A percentile compares a stretch with the other conserved stretches of the same genome.
phyloP scores from a whole-genome alignment of 1,140 invertebrate species.

The Ceratosolen fusciceps region DNA sequence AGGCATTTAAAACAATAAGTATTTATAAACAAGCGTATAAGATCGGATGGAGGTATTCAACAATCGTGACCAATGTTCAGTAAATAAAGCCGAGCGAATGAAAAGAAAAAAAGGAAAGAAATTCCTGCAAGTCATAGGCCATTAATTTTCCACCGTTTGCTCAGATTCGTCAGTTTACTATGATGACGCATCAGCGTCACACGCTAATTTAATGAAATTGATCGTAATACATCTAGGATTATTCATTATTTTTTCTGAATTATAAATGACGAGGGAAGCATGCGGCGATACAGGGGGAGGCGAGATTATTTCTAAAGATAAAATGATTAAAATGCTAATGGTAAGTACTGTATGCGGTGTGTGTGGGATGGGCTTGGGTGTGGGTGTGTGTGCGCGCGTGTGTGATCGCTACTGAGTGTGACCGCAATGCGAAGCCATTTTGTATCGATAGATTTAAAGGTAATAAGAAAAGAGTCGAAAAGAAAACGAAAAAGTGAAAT shows the following conservation, averaged over 20 bases:
- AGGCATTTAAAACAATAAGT: too few species aligned
- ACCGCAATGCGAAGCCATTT: background rate
- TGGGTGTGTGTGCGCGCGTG: conserved; percentile 10
- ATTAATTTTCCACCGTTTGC: conserved; percentile 47
- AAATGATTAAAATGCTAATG: conserved; percentile 47
- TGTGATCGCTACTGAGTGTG: background rate
- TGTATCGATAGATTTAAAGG: background rate
- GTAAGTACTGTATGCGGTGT: too few species aligned
- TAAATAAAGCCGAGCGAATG: conserved; percentile 33
- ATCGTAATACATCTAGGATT: conserved; percentile 35
- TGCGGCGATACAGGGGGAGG: conserved; percentile 15
- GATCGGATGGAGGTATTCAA: too few species aligned
- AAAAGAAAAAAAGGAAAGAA: too few species aligned
- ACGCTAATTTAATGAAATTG: conserved; percentile 49
- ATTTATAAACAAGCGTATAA: too few species aligned
- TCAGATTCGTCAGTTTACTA: conserved; percentile 20
- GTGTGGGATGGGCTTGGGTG: too few species aligned
- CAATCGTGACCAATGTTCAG: conserved; percentile 41
- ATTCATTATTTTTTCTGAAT: conserved; percentile 39
- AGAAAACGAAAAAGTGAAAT: too few species aligned
- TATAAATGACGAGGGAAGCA: conserved; percentile 31
- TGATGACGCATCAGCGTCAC: conserved; percentile 32
- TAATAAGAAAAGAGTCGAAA: too few species aligned
- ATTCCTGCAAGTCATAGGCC: conserved; percentile 43
- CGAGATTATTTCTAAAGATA: conserved; percentile 24